phyloP scores from a whole-genome alignment of 2,888 invertebrate species.

The Lepidocyrtoides sp. region DNA sequence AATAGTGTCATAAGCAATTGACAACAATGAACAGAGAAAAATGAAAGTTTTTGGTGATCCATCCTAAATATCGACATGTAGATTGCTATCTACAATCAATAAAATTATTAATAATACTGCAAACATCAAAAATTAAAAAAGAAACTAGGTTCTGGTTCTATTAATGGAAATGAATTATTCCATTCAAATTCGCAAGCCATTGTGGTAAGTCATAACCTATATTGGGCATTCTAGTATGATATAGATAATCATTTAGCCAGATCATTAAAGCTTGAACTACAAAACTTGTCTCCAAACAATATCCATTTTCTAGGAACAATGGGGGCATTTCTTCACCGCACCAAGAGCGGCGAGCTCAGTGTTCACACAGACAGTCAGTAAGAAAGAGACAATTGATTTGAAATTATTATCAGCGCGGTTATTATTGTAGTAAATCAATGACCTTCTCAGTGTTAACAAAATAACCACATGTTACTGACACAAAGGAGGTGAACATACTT shows the following conservation, averaged over 20 bases:
- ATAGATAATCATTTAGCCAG: background rate
- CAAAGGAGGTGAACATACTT: background rate
- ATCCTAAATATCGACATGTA: background rate
- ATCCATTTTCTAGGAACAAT: slow-evolving; percentile 40
- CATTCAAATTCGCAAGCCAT: background rate
- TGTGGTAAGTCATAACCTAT: slow-evolving; percentile 14
- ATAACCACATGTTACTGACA: background rate
- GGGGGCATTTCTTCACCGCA: slow-evolving; percentile 20
- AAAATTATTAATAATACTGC: background rate
- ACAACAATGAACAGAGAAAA: slow-evolving; percentile 54
- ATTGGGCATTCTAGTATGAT: background rate
- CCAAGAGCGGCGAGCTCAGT: slow-evolving; percentile 22
- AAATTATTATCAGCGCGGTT: background rate
- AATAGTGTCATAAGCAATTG: slow-evolving; percentile 62
- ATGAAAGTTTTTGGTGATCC: slow-evolving; percentile 52
- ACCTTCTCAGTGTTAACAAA: slow-evolving; percentile 18
- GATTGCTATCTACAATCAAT: background rate
- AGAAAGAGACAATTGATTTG: slow-evolving; percentile 24
- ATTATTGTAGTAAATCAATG: background rate
- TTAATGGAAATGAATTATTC: slow-evolving; percentile 45
- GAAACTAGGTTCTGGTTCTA: slow-evolving; percentile 50
- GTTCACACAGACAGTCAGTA: no score
- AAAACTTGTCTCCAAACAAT: slow-evolving; percentile 39
- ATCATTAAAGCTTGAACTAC: background rate
- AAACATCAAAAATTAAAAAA: slow-evolving; percentile 35